Evolutionary conservation across 2,113 vertebrate genomes (phyloP).

Genomic region (Procapra przewalskii): DNA sequence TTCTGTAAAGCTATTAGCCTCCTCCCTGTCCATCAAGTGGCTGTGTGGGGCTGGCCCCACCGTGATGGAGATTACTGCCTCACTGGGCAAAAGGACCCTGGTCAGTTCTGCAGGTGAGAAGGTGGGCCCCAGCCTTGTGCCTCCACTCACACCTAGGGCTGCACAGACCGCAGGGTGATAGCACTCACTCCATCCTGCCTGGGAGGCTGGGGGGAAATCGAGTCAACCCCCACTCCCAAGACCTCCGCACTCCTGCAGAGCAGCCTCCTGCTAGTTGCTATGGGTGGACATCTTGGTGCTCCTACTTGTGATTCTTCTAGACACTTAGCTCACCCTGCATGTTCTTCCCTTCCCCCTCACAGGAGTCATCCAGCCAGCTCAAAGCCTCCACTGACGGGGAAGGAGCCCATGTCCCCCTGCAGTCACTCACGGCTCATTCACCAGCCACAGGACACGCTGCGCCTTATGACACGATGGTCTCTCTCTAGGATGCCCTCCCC

Average conservation of each 20-base stretch:
- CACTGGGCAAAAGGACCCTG: neutral
- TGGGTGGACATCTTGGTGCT: neutral
- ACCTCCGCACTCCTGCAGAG: neutral
- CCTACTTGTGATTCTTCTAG: neutral
- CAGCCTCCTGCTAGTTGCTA: neutral
- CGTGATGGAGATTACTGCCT: rapidly evolving
- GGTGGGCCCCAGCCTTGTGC: neutral
- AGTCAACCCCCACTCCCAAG: neutral
- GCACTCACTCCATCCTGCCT: neutral
- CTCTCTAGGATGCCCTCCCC: neutral
- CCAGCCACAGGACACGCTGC: neutral
- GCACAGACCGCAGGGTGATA: neutral
- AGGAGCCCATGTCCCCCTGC: neutral
- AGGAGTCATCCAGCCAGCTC: neutral
- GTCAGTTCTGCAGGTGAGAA: neutral
- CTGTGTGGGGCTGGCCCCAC: neutral
- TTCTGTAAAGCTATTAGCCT: neutral
- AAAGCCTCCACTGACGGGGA: neutral
- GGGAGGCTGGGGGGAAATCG: neutral
- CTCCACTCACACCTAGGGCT: neutral
- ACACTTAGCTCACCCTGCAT: neutral
- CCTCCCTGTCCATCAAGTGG: neutral
- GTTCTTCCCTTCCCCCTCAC: neutral
- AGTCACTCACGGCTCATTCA: neutral
- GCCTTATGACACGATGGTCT: neutral